A percentile compares a stretch with the other conserved stretches of the same genome.
Evolutionary conservation across 2,888 invertebrate species (phyloP).

Genomic region (Stenichneumon culpator): DNA sequence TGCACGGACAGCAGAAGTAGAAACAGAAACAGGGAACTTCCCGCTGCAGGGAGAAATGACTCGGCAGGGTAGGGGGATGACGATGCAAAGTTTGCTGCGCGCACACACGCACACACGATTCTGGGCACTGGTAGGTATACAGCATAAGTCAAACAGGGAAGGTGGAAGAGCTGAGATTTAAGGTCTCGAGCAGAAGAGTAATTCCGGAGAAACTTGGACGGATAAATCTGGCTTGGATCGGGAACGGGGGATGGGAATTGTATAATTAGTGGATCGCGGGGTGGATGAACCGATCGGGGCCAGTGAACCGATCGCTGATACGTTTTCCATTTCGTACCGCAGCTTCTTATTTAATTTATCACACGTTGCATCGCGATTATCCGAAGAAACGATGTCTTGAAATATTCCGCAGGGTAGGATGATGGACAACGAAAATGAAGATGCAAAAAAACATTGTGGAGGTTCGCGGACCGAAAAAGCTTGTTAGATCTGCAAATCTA

Average conservation of each 20-base stretch:
- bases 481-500: too few species aligned
- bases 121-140: not conserved
- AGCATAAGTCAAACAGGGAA: not conserved
- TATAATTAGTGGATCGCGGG: slow-evolving; percentile 21
- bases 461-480: too few species aligned
- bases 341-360: not conserved
- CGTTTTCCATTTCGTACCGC: not conserved
- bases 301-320: not conserved
- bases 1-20: not conserved
- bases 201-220: not conserved
- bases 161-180: slow-evolving; percentile 9
- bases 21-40: slow-evolving; percentile 17
- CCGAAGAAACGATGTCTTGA: too few species aligned
- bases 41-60: not conserved
- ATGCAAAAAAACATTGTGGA: too few species aligned
- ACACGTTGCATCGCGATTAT: not conserved
- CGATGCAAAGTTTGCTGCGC: slow-evolving; percentile 2
- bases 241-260: not conserved
- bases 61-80: not conserved
- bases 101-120: not conserved
- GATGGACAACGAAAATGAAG: too few species aligned
- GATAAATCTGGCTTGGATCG: not conserved
- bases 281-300: not conserved
- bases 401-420: too few species aligned
- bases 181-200: not conserved